A percentile compares a stretch with the other conserved stretches of the same genome.
Conservation (phyloP, 2,888 invertebrate species). For the Chrysolina haemoptera region DNA sequence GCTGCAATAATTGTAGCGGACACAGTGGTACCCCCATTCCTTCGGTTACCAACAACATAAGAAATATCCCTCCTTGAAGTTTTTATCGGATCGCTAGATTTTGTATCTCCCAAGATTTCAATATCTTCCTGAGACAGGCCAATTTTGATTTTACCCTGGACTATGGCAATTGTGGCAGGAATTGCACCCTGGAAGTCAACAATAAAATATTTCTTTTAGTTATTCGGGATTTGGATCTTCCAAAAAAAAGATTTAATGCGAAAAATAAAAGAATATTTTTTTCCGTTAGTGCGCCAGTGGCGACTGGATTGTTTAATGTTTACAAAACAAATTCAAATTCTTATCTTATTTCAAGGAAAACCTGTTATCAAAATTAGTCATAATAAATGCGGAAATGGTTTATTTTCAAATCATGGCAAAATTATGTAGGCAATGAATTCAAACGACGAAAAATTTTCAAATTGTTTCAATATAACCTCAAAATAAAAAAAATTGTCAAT, state of each 20-base stretch:
- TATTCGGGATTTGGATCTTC: too few species aligned
- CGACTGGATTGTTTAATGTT: not conserved
- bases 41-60: slow-evolving; percentile 77
- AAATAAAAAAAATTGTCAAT: too few species aligned
- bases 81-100: slow-evolving; percentile 76
- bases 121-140: slow-evolving; percentile 81
- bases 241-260: too few species aligned
- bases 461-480: too few species aligned
- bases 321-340: not conserved
- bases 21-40: slow-evolving; percentile 95
- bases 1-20: slow-evolving; percentile 94
- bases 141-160: slow-evolving; percentile 86
- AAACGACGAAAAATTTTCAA: too few species aligned
- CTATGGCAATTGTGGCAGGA: slow-evolving; percentile 94
- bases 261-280: not conserved
- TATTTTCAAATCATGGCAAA: too few species aligned
- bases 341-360: not conserved
- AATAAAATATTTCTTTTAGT: not conserved
- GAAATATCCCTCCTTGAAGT: slow-evolving; percentile 91
- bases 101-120: slow-evolving; percentile 74
- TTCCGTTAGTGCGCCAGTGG: not conserved
- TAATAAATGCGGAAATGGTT: too few species aligned
- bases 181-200: slow-evolving; percentile 77
- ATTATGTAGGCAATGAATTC: too few species aligned
- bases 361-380: not conserved